Conservation (phyloP, 2,113 vertebrate genomes). For the Ceyx margarethae region DNA sequence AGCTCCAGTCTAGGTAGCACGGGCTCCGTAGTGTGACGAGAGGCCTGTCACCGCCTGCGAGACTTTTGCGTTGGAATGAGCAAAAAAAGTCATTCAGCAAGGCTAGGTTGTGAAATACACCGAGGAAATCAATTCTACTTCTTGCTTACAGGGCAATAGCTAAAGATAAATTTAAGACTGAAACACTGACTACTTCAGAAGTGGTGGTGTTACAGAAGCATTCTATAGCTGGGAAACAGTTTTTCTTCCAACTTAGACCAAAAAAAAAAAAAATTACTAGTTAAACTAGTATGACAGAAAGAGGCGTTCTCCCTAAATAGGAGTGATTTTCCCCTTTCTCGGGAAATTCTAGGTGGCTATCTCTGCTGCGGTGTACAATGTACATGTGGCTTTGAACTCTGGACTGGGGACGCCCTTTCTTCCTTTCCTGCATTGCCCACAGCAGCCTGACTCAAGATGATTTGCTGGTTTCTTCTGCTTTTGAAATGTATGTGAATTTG, state of each 20-base stretch:
- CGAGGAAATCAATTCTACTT: background rate
- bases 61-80: background rate
- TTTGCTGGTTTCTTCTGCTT: background rate
- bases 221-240: background rate
- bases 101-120: no score
- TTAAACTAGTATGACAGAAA: background rate
- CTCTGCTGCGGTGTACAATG: background rate
- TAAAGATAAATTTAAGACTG: no score
- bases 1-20: no score
- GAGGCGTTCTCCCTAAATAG: background rate
- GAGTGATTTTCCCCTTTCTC: background rate
- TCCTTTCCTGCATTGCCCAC: background rate
- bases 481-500: accelerated
- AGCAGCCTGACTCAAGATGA: no score
- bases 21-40: background rate
- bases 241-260: background rate
- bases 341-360: background rate
- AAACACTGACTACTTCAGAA: background rate
- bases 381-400: accelerated
- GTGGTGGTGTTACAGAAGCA: background rate
- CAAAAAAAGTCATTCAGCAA: background rate
- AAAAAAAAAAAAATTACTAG: no score
- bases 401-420: no score
- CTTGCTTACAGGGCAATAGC: background rate
- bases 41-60: no score